phyloP scores from a whole-genome alignment of 2,888 invertebrate species.

The Tryphoninae sp. region DNA sequence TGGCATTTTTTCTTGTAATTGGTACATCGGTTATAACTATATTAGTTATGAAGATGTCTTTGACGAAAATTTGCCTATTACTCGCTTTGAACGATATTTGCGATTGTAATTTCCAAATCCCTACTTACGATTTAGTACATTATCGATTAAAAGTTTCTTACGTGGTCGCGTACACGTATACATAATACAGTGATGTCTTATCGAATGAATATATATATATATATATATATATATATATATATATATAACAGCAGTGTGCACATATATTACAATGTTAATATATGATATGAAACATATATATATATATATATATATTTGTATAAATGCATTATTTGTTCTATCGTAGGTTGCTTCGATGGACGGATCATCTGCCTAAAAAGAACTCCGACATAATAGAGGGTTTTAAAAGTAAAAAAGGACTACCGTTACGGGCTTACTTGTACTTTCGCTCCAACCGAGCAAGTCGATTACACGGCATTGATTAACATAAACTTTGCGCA shows the following conservation, averaged over 20 bases:
- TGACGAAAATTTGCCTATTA: neutral
- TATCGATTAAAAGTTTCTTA: conserved; percentile 13
- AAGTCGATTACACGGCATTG: neutral
- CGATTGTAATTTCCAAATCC: neutral
- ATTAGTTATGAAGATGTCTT: neutral
- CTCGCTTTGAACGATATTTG: neutral
- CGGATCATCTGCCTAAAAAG: conserved; percentile 57
- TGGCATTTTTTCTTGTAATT: neutral
- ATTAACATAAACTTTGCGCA: neutral
- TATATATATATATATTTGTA: neutral
- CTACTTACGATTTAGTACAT: conserved; percentile 9
- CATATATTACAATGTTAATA: conserved; percentile 57
- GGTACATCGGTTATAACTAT: neutral
- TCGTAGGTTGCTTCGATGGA: conserved; percentile 45
- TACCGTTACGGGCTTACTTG: neutral
- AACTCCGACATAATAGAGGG: conserved; percentile 21
- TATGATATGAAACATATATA: conserved; percentile 48
- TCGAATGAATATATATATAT: conserved; percentile 24
- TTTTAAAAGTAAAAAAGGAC: conserved; percentile 14
- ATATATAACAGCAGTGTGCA: conserved; percentile 3
- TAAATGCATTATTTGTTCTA: neutral
- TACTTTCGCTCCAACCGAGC: neutral
- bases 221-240: conserved; percentile 18
- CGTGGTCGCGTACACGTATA: conserved; percentile 1
- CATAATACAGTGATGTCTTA: neutral